Evolutionary conservation across 2,113 vertebrate species (phyloP).

Genomic region (Accipiter virgatus): DNA sequence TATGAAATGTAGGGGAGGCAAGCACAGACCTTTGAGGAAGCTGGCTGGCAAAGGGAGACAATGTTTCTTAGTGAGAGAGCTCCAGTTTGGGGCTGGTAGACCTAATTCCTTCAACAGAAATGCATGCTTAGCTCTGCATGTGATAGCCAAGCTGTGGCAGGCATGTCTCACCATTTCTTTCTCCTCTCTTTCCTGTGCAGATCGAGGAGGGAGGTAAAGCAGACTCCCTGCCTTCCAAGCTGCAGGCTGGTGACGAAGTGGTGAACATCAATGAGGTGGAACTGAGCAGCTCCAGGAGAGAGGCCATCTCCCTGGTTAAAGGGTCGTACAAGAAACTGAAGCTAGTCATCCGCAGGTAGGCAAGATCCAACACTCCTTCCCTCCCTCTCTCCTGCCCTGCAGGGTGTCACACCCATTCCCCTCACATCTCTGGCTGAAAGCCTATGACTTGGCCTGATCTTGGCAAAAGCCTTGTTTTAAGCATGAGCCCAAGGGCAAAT

Average conservation of each 20-base stretch:
- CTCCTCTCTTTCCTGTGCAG: conserved; percentile 66
- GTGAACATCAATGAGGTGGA: conserved; percentile 87
- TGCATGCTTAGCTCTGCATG: neutral
- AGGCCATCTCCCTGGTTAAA: conserved; percentile 91
- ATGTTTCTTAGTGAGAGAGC: neutral
- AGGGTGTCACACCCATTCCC: neutral
- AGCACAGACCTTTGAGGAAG: neutral
- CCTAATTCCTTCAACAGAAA: neutral
- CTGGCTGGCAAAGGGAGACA: neutral
- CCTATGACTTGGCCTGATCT: neutral
- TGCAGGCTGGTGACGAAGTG: conserved; percentile 86
- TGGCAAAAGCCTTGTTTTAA: neutral
- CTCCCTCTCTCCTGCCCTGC: neutral
- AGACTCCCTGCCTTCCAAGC: conserved; percentile 71
- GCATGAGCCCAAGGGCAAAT: neutral
- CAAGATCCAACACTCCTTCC: neutral
- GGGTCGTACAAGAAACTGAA: conserved; percentile 87
- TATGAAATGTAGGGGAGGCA: neutral
- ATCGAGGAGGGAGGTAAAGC: conserved; percentile 89
- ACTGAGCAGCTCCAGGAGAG: conserved; percentile 86
- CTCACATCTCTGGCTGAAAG: neutral
- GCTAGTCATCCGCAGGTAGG: conserved; percentile 89
- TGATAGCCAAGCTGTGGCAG: neutral
- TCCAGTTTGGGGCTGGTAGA: neutral
- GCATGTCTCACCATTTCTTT: neutral